phyloP scores from a whole-genome alignment of 2,888 invertebrate genomes.

The Oscheius sp. region DNA sequence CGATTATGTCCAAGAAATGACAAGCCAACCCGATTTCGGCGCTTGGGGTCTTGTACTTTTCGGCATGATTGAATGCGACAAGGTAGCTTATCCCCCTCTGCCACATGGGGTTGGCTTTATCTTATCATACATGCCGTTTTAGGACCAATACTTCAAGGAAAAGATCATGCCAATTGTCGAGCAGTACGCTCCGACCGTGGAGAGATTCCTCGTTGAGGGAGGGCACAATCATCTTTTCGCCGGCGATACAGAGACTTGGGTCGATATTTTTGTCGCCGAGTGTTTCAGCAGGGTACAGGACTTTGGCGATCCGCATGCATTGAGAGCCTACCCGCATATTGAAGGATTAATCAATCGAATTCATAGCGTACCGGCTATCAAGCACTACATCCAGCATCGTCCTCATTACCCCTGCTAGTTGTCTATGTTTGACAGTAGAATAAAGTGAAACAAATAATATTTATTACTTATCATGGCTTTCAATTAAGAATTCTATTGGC shows the following conservation, averaged over 20 bases:
- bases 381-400: conserved; percentile 57
- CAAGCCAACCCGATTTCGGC: conserved; percentile 44
- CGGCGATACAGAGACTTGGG: conserved; percentile 69
- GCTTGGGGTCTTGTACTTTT: conserved; percentile 50
- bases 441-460: too few relatives aligned
- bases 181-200: conserved; percentile 61
- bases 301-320: conserved; percentile 60
- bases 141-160: conserved; percentile 58
- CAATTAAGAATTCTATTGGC: too few relatives aligned
- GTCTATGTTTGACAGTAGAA: neutral
- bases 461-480: too few relatives aligned
- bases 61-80: conserved; percentile 48
- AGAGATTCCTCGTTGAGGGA: conserved; percentile 65
- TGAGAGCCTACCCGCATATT: conserved; percentile 68
- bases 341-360: conserved; percentile 61
- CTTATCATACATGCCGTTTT: conserved; percentile 10
- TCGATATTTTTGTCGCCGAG: conserved; percentile 68
- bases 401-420: conserved; percentile 31
- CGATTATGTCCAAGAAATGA: conserved; percentile 55
- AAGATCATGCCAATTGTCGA: conserved; percentile 62
- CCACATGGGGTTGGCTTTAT: neutral
- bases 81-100: conserved; percentile 9
- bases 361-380: conserved; percentile 63
- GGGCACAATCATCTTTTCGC: conserved; percentile 58
- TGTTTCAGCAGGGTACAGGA: conserved; percentile 61